Evolutionary conservation across 2,113 vertebrate species (phyloP).

Genomic region (Corythoichthys intestinalis): DNA sequence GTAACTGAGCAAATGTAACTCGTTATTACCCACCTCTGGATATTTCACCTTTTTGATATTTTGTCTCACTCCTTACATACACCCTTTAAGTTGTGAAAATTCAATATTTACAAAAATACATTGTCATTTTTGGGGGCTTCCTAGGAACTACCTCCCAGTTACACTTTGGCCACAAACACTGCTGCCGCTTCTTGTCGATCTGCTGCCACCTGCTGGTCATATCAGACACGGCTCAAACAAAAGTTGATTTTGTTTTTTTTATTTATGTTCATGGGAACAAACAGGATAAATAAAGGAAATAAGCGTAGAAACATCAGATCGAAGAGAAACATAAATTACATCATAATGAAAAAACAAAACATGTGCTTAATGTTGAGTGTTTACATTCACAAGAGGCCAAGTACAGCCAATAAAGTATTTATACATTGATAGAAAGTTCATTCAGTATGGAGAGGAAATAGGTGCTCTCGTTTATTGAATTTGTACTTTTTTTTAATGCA

Average conservation of each 20-base stretch:
- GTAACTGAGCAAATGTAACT: too few relatives aligned
- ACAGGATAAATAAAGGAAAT: slow-evolving; percentile 32
- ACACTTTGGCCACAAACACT: too few relatives aligned
- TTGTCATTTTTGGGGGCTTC: too few relatives aligned
- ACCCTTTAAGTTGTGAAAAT: too few relatives aligned
- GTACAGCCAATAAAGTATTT: slow-evolving; percentile 14
- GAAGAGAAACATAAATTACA: slow-evolving; percentile 22
- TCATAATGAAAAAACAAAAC: neutral
- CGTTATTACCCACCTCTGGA: too few relatives aligned
- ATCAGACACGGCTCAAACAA: neutral
- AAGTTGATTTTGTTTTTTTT: slow-evolving; percentile 9
- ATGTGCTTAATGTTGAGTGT: slow-evolving; percentile 21
- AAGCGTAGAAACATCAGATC: slow-evolving; percentile 16
- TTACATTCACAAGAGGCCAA: slow-evolving; percentile 40
- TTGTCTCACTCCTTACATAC: too few relatives aligned
- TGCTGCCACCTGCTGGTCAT: slow-evolving; percentile 25
- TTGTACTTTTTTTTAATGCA: neutral
- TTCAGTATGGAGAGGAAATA: neutral
- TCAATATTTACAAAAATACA: too few relatives aligned
- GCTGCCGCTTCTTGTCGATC: neutral
- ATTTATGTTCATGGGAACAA: slow-evolving; percentile 41
- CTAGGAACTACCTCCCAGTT: too few relatives aligned
- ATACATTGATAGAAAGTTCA: neutral
- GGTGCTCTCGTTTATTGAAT: neutral
- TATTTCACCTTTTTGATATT: too few relatives aligned